phyloP scores from a whole-genome alignment of 2,797 vertebrate genomes.

The Enteromius argenteus region DNA sequence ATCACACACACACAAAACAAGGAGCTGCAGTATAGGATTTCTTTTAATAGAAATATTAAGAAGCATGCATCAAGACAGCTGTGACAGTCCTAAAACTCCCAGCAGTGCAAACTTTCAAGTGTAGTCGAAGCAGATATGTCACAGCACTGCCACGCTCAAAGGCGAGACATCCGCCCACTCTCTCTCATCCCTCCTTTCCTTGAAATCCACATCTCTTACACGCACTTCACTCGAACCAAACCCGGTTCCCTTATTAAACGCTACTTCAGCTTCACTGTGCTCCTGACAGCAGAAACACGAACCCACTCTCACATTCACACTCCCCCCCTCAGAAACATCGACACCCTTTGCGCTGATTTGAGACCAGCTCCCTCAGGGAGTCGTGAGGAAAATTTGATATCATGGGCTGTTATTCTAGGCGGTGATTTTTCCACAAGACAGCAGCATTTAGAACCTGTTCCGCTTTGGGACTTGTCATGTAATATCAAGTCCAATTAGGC shows the following conservation, averaged over 20 bases:
- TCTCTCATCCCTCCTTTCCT: slow-evolving; percentile 44
- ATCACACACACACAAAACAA: slow-evolving; percentile 5
- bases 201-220: slow-evolving; percentile 24
- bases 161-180: slow-evolving; percentile 41
- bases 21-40: slow-evolving; percentile 24
- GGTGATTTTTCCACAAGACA: slow-evolving; percentile 24
- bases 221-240: slow-evolving; percentile 35
- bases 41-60: slow-evolving; percentile 44
- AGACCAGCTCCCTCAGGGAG: slow-evolving; percentile 27
- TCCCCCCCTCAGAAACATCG: slow-evolving; percentile 29
- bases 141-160: slow-evolving; percentile 41
- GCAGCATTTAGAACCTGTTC: slow-evolving; percentile 20
- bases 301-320: slow-evolving; percentile 41
- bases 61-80: slow-evolving; percentile 43
- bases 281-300: slow-evolving; percentile 39
- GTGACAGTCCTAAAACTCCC: slow-evolving; percentile 47
- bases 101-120: slow-evolving; percentile 61
- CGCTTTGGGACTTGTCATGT: slow-evolving; percentile 14
- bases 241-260: slow-evolving; percentile 41
- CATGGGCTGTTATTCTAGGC: slow-evolving; percentile 29
- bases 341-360: slow-evolving; percentile 31
- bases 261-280: slow-evolving; percentile 41
- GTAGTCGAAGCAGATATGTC: slow-evolving; percentile 49
- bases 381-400: slow-evolving; percentile 32
- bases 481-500: slow-evolving; percentile 34